Evolutionary conservation across 2,888 invertebrate genomes (phyloP).

Genomic region (Ornithoptera priamus): DNA sequence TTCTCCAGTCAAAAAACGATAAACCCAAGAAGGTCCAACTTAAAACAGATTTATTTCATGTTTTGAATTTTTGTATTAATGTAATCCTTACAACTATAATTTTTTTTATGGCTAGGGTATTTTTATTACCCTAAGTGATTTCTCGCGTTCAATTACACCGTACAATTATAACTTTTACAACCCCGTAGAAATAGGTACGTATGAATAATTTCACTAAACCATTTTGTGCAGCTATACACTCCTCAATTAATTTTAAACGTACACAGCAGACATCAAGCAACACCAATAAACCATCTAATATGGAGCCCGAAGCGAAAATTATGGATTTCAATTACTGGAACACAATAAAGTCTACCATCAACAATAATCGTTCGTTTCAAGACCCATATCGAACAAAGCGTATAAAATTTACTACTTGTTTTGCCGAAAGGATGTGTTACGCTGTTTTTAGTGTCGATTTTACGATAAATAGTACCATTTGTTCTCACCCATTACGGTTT

Average conservation of each 20-base stretch:
- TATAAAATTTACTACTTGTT: constrained; percentile 59
- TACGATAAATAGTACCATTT: constrained; percentile 73
- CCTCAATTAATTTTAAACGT: constrained; percentile 13
- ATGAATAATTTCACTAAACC: neutral
- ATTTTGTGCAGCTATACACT: neutral
- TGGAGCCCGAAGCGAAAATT: constrained; percentile 19
- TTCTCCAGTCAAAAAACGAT: too few relatives aligned
- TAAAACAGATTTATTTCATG: too few relatives aligned
- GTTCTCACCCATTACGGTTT: constrained; percentile 61
- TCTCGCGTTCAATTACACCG: neutral
- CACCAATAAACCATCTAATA: constrained; percentile 11
- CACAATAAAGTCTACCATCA: constrained; percentile 28
- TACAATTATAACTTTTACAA: neutral
- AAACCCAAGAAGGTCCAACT: too few relatives aligned
- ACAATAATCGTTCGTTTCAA: constrained; percentile 33
- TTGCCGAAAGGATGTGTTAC: constrained; percentile 63
- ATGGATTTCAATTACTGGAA: constrained; percentile 25
- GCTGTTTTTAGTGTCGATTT: constrained; percentile 71
- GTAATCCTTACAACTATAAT: neutral
- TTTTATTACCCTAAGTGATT: neutral
- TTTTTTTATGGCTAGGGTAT: too few relatives aligned
- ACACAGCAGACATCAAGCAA: constrained; percentile 4
- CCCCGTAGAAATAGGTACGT: neutral
- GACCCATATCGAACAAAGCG: constrained; percentile 38
- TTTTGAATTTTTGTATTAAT: too few relatives aligned